phyloP scores from a whole-genome alignment of 2,797 vertebrate species.

The Eulemur albifrons region DNA sequence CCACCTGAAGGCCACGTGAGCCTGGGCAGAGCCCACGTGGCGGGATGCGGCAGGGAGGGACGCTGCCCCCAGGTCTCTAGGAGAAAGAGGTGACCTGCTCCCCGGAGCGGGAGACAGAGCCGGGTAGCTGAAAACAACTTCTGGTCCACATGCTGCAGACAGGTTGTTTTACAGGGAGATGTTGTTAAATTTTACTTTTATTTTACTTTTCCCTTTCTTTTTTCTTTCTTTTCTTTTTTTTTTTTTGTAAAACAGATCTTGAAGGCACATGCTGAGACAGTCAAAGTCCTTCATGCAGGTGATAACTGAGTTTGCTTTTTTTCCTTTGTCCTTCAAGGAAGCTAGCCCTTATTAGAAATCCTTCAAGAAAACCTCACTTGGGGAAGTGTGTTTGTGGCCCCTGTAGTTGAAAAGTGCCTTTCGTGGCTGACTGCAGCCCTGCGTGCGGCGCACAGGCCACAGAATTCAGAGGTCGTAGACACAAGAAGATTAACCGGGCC shows the following conservation, averaged over 20 bases:
- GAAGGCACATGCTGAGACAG: neutral
- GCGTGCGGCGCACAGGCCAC: neutral
- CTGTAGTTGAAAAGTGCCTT: neutral
- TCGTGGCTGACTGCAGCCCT: neutral
- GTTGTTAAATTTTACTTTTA: neutral
- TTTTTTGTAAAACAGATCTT: neutral
- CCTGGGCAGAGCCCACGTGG: accelerated
- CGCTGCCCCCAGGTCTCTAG: neutral
- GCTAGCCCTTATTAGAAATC: neutral
- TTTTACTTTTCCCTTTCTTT: neutral
- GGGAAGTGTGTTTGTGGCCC: neutral
- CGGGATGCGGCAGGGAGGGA: too few species aligned
- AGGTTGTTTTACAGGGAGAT: neutral
- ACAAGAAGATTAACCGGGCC: neutral
- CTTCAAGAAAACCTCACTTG: neutral
- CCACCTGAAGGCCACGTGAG: neutral
- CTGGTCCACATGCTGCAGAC: neutral
- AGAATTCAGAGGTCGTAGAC: neutral
- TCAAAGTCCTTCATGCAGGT: neutral
- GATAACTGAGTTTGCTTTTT: neutral
- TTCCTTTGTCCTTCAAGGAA: neutral
- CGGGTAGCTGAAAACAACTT: neutral
- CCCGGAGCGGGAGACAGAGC: neutral
- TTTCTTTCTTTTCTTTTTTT: neutral
- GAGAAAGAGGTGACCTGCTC: neutral